These are phyloP conservation scores for Stigmatopora argus DNA, from an alignment of 2,113 vertebrate genomes.

Conservation along the genomic window DNA sequence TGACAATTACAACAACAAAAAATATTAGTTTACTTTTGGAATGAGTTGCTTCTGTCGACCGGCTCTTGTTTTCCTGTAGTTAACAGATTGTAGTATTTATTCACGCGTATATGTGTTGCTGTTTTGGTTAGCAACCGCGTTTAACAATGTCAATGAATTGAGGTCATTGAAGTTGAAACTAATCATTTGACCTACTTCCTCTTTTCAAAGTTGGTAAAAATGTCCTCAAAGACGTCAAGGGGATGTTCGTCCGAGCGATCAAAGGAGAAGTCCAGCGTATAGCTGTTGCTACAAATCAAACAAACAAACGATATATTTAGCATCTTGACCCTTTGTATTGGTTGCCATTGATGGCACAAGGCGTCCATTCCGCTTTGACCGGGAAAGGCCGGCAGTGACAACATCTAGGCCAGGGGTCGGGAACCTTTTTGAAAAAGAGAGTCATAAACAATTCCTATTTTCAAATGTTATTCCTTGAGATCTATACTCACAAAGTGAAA, in stretches of 20 bases:
- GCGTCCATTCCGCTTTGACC: too few relatives aligned
- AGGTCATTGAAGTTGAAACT: neutral
- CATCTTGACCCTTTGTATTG: too few relatives aligned
- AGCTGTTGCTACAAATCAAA: slow-evolving; percentile 65
- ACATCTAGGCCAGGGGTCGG: too few relatives aligned
- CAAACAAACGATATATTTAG: neutral
- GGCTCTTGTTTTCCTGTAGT: slow-evolving; percentile 80
- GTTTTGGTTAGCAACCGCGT: neutral
- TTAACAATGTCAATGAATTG: neutral
- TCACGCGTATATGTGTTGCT: neutral
- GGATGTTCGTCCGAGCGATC: slow-evolving; percentile 85
- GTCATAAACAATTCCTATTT: too few relatives aligned
- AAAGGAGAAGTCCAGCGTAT: slow-evolving; percentile 89
- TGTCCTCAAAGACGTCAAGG: slow-evolving; percentile 86
- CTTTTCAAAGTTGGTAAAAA: slow-evolving; percentile 83
- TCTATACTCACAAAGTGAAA: too few relatives aligned
- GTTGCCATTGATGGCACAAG: too few relatives aligned
- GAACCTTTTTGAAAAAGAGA: too few relatives aligned
- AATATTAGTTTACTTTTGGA: slow-evolving; percentile 80
- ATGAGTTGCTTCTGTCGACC: slow-evolving; percentile 87
- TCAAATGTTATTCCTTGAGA: too few relatives aligned
- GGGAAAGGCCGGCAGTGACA: too few relatives aligned
- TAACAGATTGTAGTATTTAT: neutral
- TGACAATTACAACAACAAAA: neutral
- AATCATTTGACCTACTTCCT: slow-evolving; percentile 78